A percentile compares a stretch with the other conserved stretches of the same genome.
These are phyloP conservation scores for Chiloscyllium plagiosum DNA, from an alignment of 2,113 vertebrate species.

Conservation along the genomic window DNA sequence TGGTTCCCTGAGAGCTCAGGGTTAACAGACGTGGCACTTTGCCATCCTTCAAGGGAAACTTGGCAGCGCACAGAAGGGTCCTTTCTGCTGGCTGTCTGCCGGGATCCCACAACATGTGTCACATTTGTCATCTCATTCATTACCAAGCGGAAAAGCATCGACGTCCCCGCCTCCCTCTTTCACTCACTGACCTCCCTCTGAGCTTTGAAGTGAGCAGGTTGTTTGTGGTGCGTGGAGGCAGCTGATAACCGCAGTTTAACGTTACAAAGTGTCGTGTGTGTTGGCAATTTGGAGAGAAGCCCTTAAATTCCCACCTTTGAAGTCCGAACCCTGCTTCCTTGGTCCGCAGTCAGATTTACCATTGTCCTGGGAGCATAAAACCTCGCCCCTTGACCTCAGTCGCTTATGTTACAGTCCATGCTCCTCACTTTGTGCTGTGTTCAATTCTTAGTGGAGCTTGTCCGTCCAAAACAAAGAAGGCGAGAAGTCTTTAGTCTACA, in stretches of 20 bases:
- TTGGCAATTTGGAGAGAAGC: not conserved
- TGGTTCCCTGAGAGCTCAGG: not conserved
- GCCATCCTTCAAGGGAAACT: not conserved
- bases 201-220: conserved; percentile 24
- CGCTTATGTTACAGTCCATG: not conserved
- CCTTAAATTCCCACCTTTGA: conserved; percentile 29
- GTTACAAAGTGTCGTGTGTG: conserved; percentile 20
- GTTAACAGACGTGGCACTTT: not conserved
- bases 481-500: not conserved
- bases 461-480: not conserved
- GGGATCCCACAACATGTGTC: not conserved
- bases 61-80: not conserved
- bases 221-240: not conserved
- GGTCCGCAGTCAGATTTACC: conserved; percentile 8
- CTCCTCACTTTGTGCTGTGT: not conserved
- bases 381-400: not conserved
- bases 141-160: not conserved
- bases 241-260: conserved; percentile 18
- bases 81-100: not conserved
- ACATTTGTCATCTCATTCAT: not conserved
- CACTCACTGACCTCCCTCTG: not conserved
- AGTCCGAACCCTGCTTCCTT: not conserved
- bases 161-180: not conserved
- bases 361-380: not conserved
- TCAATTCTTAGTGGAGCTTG: not conserved